These are phyloP conservation scores for Stictocephala bisonia DNA, from an alignment of 2,888 invertebrate genomes.

Conservation along the genomic window DNA sequence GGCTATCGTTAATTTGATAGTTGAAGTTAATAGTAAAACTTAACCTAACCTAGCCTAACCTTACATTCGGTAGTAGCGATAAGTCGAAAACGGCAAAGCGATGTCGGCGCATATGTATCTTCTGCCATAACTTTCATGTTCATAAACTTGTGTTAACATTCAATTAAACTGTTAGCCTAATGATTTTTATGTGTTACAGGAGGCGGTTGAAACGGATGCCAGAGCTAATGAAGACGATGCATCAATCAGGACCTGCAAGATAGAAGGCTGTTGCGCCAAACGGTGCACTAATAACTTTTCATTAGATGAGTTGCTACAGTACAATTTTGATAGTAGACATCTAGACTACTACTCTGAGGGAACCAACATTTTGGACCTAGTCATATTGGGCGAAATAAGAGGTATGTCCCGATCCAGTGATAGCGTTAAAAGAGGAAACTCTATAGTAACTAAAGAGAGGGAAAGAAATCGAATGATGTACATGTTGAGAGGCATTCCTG, in stretches of 20 bases:
- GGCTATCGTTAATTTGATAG: conserved; percentile 17
- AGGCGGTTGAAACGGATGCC: conserved; percentile 25
- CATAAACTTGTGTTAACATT: conserved; percentile 10
- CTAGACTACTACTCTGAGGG: conserved; percentile 25
- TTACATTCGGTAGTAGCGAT: too few species aligned
- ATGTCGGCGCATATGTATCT: too few species aligned
- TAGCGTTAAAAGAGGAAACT: conserved; percentile 22
- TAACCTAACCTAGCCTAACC: too few species aligned
- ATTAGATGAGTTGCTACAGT: conserved; percentile 23
- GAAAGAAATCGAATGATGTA: conserved; percentile 22
- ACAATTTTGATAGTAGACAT: conserved; percentile 22
- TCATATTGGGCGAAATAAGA: conserved; percentile 12
- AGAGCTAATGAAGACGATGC: conserved; percentile 23
- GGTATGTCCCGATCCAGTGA: conserved; percentile 16
- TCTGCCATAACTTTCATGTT: conserved; percentile 3
- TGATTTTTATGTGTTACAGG: conserved; percentile 12
- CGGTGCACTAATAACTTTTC: conserved; percentile 12
- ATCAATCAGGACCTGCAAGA: conserved; percentile 25
- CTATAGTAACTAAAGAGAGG: conserved; percentile 6
- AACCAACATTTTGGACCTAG: conserved; percentile 22
- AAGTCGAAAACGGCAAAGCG: too few species aligned
- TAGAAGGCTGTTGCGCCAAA: conserved; percentile 28
- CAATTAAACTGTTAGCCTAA: conserved; percentile 17
- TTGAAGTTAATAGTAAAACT: background rate
- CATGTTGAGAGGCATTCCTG: too few species aligned